Base-by-base conservation (phyloP, 64 coral and sea anemone species). In the Montipora capricornis region DNA sequence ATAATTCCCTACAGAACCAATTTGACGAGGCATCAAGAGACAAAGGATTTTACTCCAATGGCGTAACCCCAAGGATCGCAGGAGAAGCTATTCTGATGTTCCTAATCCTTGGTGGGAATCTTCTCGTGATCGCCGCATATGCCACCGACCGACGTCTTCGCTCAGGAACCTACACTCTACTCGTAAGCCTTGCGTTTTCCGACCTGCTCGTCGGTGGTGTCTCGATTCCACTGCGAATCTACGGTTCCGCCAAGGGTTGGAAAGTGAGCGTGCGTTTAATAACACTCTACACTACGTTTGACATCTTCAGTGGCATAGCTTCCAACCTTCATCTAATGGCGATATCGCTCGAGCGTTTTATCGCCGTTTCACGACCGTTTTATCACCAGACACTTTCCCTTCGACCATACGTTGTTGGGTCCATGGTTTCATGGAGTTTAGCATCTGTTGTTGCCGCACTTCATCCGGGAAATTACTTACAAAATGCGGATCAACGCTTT, bases 141-240 rank as follows among this genome's bases (percentile, higher is more conserved):
- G 80, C 59, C 5, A 89, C 64, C 8, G 94, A 97, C 74, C 75
- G 75, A 1, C 93, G 93, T 14, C 78, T 97, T 88, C 95, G 80
- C 68, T 94, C 89, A 2, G 92, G 92, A 16, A 94, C 95, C 5
- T 91, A 97, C 78, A 48, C 89, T 12, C 83, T 97, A 20, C 74
- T 97, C 2, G 95, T 88, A 8, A 97, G 95, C 76, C 47, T 97
- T 8, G 95, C 95, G 1, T 87, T 87, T 3, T 91, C 82, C 37
- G 95, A 97, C 49, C 69, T 97, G 12, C 83, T 97, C 12, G 95
- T 97, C n/a, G 95, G 95, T 57, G 76, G 82, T 26, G 89, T 89
- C 1, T 88, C 92, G 5, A 77, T 97, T 4, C 95, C 95, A 2
- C 44, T 97, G 2, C 91, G 95, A 83, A 94, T 97, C 44, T 97